These are phyloP conservation scores for Heliconius himera DNA, from an alignment of 1,140 invertebrate species.

Conservation along the genomic window DNA sequence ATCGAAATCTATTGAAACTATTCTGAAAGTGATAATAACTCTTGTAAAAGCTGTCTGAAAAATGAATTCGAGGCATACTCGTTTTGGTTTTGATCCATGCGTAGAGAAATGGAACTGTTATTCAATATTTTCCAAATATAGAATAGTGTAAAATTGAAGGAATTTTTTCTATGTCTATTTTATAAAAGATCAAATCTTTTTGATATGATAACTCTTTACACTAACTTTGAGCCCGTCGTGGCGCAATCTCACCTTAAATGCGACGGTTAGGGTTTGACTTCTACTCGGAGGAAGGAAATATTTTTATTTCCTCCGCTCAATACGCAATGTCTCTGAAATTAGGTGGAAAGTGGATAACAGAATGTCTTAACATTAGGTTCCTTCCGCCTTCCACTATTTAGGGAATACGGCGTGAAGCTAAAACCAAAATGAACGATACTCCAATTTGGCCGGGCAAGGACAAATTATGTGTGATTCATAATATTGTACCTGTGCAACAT, in stretches of 20 bases:
- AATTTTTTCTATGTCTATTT: not conserved
- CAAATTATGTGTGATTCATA: too few species aligned
- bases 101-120: constrained; percentile 1
- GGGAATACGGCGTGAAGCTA: too few species aligned
- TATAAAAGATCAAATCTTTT: not conserved
- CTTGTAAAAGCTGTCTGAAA: not conserved
- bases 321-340: too few species aligned
- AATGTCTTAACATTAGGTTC: too few species aligned
- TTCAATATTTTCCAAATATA: constrained; percentile 9
- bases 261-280: not conserved
- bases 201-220: not conserved
- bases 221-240: not conserved
- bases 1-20: not conserved
- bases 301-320: too few species aligned
- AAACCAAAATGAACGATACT: too few species aligned
- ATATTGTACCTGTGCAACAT: too few species aligned
- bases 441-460: too few species aligned
- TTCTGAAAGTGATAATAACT: not conserved
- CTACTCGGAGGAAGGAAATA: too few species aligned
- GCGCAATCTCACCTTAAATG: not conserved
- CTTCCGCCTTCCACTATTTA: too few species aligned
- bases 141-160: not conserved
- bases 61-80: not conserved
- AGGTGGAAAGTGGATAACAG: too few species aligned
- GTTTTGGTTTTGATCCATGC: not conserved